Evolutionary conservation across 2,797 vertebrate genomes (phyloP).

Genomic region (Artibeus lituratus): DNA sequence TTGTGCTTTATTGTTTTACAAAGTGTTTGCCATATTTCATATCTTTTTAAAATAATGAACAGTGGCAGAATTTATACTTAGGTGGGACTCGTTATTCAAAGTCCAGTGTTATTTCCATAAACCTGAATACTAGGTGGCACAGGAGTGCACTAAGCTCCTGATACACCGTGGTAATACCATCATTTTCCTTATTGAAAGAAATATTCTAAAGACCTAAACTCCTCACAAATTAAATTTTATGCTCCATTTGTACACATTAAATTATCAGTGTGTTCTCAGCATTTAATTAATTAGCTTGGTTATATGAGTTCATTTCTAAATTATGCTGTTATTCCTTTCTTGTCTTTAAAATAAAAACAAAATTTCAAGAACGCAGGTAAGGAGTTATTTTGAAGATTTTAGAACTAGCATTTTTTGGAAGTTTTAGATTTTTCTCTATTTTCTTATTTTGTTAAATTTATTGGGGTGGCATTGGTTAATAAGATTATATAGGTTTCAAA

Average conservation of each 20-base stretch:
- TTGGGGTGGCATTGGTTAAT: not conserved
- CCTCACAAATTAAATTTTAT: not conserved
- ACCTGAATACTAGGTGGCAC: not conserved
- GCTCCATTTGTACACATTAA: not conserved
- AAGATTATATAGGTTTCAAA: not conserved
- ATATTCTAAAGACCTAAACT: not conserved
- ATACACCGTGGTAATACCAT: not conserved
- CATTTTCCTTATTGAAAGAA: not conserved
- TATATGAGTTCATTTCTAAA: not conserved
- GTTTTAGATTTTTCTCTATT: not conserved
- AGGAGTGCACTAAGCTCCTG: not conserved
- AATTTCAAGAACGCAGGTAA: not conserved
- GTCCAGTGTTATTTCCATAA: not conserved
- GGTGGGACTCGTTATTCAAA: not conserved
- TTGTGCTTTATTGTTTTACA: not conserved
- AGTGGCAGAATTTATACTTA: not conserved
- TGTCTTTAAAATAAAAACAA: not conserved
- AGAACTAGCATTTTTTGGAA: not conserved
- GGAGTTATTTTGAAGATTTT: not conserved
- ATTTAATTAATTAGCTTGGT: conserved; percentile 12
- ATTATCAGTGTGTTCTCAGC: not conserved
- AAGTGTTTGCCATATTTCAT: not conserved
- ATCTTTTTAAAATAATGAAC: not conserved
- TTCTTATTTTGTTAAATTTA: not conserved
- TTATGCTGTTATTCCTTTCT: not conserved